Evolutionary conservation across 2,113 vertebrate genomes (phyloP).

Genomic region (Lucifuga dentata): DNA sequence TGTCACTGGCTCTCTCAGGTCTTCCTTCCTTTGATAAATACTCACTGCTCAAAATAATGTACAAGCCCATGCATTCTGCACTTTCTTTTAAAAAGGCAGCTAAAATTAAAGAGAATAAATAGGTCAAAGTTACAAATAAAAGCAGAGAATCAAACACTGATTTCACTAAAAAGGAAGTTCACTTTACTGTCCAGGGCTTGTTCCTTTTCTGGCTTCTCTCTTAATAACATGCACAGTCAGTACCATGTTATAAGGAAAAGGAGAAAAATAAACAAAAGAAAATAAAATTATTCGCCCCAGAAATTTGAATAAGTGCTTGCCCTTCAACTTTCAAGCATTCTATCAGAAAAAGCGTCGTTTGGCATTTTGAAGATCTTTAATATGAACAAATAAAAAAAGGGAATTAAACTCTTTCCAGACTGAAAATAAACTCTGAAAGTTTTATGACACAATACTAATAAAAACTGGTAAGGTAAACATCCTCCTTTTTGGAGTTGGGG

Average conservation of each 20-base stretch:
- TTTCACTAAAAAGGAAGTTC: slow-evolving; percentile 72
- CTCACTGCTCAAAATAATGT: slow-evolving; percentile 54
- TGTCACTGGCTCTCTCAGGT: slow-evolving; percentile 67
- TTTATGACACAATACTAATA: slow-evolving; percentile 57
- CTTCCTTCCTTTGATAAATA: slow-evolving; percentile 40
- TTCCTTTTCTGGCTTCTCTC: slow-evolving; percentile 50
- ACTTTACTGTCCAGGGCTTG: slow-evolving; percentile 78
- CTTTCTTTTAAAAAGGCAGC: slow-evolving; percentile 74
- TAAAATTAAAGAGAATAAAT: slow-evolving; percentile 71
- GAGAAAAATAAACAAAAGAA: not conserved
- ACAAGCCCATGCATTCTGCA: slow-evolving; percentile 66
- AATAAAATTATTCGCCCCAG: slow-evolving; percentile 20
- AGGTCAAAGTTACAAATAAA: slow-evolving; percentile 64
- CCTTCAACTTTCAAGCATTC: slow-evolving; percentile 80
- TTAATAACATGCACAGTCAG: slow-evolving; percentile 77
- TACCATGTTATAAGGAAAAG: slow-evolving; percentile 74
- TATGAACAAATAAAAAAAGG: slow-evolving; percentile 57
- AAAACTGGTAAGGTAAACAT: slow-evolving; percentile 70
- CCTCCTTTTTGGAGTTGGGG: slow-evolving; percentile 34
- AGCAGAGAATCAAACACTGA: slow-evolving; percentile 65
- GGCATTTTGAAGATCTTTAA: slow-evolving; percentile 73
- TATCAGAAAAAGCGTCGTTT: slow-evolving; percentile 79
- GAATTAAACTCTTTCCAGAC: slow-evolving; percentile 55
- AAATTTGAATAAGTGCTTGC: slow-evolving; percentile 80
- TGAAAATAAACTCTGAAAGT: slow-evolving; percentile 51